Evolutionary conservation across 2,888 invertebrate genomes (phyloP).

Genomic region (Polydesmus complanatus): DNA sequence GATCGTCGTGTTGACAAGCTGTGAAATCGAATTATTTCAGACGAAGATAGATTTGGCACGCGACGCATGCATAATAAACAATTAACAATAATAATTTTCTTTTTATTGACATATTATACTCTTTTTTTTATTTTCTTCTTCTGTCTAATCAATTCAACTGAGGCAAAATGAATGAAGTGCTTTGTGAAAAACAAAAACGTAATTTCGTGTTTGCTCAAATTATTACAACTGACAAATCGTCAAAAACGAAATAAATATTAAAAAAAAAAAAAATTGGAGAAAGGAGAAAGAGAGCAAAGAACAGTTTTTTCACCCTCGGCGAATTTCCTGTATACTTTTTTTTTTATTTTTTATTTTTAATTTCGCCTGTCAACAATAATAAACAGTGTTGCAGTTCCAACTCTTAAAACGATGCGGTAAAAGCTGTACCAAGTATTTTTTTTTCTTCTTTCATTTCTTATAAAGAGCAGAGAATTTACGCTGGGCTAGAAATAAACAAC

Average conservation of each 20-base stretch:
- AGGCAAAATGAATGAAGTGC: too few relatives aligned
- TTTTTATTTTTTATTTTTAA: not conserved
- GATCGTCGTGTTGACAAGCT: too few relatives aligned
- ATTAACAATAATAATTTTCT: too few relatives aligned
- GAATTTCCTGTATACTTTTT: not conserved
- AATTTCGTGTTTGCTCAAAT: not conserved
- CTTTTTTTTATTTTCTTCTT: too few relatives aligned
- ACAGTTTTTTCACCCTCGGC: not conserved
- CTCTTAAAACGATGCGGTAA: not conserved
- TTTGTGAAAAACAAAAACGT: not conserved
- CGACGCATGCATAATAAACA: too few relatives aligned
- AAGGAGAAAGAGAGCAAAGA: not conserved
- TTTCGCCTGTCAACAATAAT: not conserved
- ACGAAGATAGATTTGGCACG: too few relatives aligned
- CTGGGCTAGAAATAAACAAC: not conserved
- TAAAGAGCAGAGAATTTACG: not conserved
- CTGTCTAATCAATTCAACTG: too few relatives aligned
- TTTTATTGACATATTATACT: too few relatives aligned
- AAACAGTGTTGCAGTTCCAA: not conserved
- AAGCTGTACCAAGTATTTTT: not conserved
- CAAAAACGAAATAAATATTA: not conserved
- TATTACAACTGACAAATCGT: not conserved
- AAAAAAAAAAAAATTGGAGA: not conserved
- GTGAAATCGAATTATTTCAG: too few relatives aligned
- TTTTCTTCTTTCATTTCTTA: not conserved